A percentile compares a stretch with the other conserved stretches of the same genome.
phyloP scores from a whole-genome alignment of 1,140 invertebrate species.

The Drosophila bocki region DNA sequence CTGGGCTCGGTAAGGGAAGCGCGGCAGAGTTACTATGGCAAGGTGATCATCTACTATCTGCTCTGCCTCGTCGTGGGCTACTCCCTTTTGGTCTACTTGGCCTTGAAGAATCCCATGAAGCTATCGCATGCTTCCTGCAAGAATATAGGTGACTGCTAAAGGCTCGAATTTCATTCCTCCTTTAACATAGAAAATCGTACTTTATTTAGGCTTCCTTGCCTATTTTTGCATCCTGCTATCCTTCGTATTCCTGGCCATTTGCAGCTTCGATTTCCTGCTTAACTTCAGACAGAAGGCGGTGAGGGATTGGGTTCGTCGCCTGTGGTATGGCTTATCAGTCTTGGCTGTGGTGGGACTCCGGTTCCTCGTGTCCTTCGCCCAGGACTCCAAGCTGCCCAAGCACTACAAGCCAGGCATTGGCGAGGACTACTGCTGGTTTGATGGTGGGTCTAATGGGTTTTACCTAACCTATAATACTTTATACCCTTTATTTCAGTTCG shows the following conservation, averaged over 20 bases:
- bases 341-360: slow-evolving; percentile 88
- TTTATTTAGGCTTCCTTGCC: slow-evolving; percentile 86
- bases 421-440: slow-evolving; percentile 87
- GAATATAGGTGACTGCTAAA: slow-evolving; percentile 58
- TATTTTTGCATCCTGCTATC: slow-evolving; percentile 91
- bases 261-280: slow-evolving; percentile 91
- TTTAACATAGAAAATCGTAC: not conserved
- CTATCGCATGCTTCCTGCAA: slow-evolving; percentile 67
- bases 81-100: slow-evolving; percentile 67
- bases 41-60: slow-evolving; percentile 76
- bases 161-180: rapidly evolving
- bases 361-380: slow-evolving; percentile 85
- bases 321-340: slow-evolving; percentile 88
- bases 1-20: slow-evolving; percentile 65
- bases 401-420: slow-evolving; percentile 87
- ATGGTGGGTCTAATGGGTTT: slow-evolving; percentile 74
- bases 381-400: slow-evolving; percentile 85
- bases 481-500: slow-evolving; percentile 53
- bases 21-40: slow-evolving; percentile 71
- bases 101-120: slow-evolving; percentile 75
- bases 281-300: slow-evolving; percentile 87
- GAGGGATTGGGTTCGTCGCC: slow-evolving; percentile 85
- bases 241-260: slow-evolving; percentile 92
- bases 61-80: slow-evolving; percentile 59
- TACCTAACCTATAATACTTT: not conserved